phyloP scores from a whole-genome alignment of 2,888 invertebrate species.

The Meteorus colon region DNA sequence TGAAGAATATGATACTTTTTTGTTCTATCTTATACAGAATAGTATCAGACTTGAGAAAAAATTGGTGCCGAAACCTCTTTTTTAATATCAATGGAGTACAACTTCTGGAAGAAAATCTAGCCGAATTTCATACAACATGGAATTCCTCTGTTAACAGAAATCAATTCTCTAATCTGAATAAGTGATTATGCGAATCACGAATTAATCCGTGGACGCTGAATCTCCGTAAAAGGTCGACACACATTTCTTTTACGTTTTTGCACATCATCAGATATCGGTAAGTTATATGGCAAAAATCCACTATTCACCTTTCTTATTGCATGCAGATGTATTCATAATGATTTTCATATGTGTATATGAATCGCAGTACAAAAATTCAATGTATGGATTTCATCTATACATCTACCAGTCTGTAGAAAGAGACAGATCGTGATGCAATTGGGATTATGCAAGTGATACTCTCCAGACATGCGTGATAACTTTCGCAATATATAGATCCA shows the following conservation, averaged over 20 bases:
- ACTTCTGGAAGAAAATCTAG: no score
- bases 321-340: neutral
- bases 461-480: conserved; percentile 18
- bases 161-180: conserved; percentile 12
- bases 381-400: neutral
- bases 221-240: conserved; percentile 39
- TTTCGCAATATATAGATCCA: neutral
- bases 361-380: neutral
- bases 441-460: conserved; percentile 27
- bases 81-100: no score
- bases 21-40: no score
- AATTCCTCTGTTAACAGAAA: neutral
- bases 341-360: neutral
- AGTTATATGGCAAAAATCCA: neutral
- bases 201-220: conserved; percentile 22
- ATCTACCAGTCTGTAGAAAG: conserved; percentile 1
- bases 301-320: neutral
- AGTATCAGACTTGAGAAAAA: no score
- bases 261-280: neutral
- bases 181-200: conserved; percentile 31
- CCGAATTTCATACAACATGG: neutral
- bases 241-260: conserved; percentile 30
- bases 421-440: conserved; percentile 25
- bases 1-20: no score
- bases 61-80: no score